These are phyloP conservation scores for Amphiprion ocellaris DNA, from an alignment of 2,113 vertebrate genomes.

Conservation along the genomic window DNA sequence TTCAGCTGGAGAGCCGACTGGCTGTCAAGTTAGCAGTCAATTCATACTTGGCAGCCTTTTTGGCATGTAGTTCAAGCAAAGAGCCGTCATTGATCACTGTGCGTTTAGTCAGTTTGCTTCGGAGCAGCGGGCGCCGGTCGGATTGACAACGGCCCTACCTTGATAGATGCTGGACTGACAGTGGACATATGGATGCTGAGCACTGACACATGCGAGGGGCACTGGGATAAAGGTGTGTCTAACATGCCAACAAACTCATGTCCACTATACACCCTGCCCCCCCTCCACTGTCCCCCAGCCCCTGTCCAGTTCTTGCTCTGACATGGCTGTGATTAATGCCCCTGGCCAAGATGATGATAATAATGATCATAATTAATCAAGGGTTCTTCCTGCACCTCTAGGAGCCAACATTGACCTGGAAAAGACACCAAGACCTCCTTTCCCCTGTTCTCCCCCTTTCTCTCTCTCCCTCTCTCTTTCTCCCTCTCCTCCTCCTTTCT, in stretches of 20 bases:
- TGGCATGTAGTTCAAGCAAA: slow-evolving; percentile 72
- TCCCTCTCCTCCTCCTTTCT: slow-evolving; percentile 55
- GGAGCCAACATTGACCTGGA: slow-evolving; percentile 83
- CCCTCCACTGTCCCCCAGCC: slow-evolving; percentile 26
- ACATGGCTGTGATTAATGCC: slow-evolving; percentile 82
- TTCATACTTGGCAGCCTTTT: slow-evolving; percentile 75
- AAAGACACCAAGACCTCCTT: slow-evolving; percentile 78
- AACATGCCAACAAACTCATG: slow-evolving; percentile 57
- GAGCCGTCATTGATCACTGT: slow-evolving; percentile 73
- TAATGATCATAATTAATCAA: slow-evolving; percentile 88
- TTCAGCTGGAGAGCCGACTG: slow-evolving; percentile 53
- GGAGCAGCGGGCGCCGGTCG: slow-evolving; percentile 40
- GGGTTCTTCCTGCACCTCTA: slow-evolving; percentile 82
- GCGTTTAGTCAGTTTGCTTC: slow-evolving; percentile 54
- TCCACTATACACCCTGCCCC: slow-evolving; percentile 38
- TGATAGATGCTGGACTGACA: slow-evolving; percentile 69
- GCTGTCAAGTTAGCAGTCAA: slow-evolving; percentile 74
- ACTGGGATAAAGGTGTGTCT: slow-evolving; percentile 49
- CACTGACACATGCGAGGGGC: slow-evolving; percentile 41
- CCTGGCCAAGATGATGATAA: slow-evolving; percentile 81
- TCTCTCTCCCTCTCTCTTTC: slow-evolving; percentile 8
- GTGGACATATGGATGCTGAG: slow-evolving; percentile 67
- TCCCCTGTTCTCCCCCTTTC: slow-evolving; percentile 28
- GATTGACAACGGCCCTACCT: slow-evolving; percentile 58
- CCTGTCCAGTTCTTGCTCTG: slow-evolving; percentile 67